A percentile compares a stretch with the other conserved stretches of the same genome.
phyloP scores from a whole-genome alignment of 2,888 invertebrate species.

The Hyalella azteca region DNA sequence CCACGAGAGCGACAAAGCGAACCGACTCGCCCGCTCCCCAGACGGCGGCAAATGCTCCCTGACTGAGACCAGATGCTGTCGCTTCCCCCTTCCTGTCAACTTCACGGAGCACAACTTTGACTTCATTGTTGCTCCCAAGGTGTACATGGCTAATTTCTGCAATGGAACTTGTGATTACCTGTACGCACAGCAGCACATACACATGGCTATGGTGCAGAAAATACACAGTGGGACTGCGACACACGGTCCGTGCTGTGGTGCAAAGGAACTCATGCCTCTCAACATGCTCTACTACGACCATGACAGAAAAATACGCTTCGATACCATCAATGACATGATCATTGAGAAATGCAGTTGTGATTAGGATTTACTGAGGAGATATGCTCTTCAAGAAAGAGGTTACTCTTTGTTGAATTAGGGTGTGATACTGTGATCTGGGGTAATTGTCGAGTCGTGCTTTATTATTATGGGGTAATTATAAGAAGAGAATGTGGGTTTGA shows the following conservation, averaged over 20 bases:
- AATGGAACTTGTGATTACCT: slow-evolving; percentile 85
- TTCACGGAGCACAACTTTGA: slow-evolving; percentile 97
- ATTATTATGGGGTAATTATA: too few relatives aligned
- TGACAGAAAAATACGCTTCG: slow-evolving; percentile 52
- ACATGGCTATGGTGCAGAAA: slow-evolving; percentile 56
- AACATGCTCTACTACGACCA: slow-evolving; percentile 58
- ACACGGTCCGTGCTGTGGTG: slow-evolving; percentile 56
- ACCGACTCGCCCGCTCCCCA: slow-evolving; percentile 18
- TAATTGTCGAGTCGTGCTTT: too few relatives aligned
- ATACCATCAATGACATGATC: slow-evolving; percentile 55
- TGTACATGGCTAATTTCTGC: slow-evolving; percentile 95
- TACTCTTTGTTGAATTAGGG: too few relatives aligned
- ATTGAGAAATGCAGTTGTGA: slow-evolving; percentile 53
- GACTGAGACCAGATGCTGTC: slow-evolving; percentile 85
- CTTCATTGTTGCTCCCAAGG: slow-evolving; percentile 94
- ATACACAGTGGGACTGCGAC: slow-evolving; percentile 49
- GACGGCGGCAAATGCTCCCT: slow-evolving; percentile 29
- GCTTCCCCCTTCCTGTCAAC: slow-evolving; percentile 90
- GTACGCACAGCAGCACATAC: slow-evolving; percentile 58
- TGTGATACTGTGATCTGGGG: too few relatives aligned
- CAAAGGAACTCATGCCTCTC: slow-evolving; percentile 54
- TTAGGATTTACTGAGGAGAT: too few relatives aligned
- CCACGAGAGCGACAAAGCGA: slow-evolving; percentile 46
- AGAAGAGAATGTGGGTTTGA: too few relatives aligned
- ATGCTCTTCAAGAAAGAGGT: too few relatives aligned